These are phyloP conservation scores for Drosophila ezoana DNA, from an alignment of 2,888 invertebrate genomes.

Conservation along the genomic window DNA sequence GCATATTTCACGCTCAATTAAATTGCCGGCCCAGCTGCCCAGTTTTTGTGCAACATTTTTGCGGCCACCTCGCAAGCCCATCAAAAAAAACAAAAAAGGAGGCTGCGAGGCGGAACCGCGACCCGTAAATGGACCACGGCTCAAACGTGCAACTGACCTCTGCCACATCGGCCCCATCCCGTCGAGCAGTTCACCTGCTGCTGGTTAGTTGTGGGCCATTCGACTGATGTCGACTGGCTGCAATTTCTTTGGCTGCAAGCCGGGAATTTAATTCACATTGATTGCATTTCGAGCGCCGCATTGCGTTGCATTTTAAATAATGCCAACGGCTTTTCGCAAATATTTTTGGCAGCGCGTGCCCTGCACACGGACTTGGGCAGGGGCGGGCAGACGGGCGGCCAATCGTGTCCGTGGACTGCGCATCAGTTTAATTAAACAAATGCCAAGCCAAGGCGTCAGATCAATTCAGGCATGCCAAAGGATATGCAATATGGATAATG, in stretches of 20 bases:
- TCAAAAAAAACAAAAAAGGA: not conserved
- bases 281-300: slow-evolving; percentile 78
- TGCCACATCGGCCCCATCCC: slow-evolving; percentile 16
- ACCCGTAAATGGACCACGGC: slow-evolving; percentile 38
- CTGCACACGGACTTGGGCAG: not conserved
- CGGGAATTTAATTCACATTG: slow-evolving; percentile 77
- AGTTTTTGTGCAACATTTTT: slow-evolving; percentile 60
- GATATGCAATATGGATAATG: slow-evolving; percentile 28
- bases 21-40: slow-evolving; percentile 52
- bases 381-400: not conserved
- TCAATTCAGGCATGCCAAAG: slow-evolving; percentile 42
- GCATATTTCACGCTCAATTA: slow-evolving; percentile 75
- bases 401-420: slow-evolving; percentile 20
- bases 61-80: slow-evolving; percentile 23
- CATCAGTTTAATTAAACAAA: slow-evolving; percentile 79
- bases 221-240: slow-evolving; percentile 31
- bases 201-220: slow-evolving; percentile 23
- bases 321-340: slow-evolving; percentile 77
- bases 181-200: slow-evolving; percentile 4
- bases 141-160: slow-evolving; percentile 39
- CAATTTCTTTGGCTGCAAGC: slow-evolving; percentile 61
- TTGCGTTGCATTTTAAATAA: slow-evolving; percentile 79
- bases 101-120: slow-evolving; percentile 23
- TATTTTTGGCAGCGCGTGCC: slow-evolving; percentile 49
- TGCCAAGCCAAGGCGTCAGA: slow-evolving; percentile 70